Conservation (phyloP, 92 coral and sea anemone species). For the Montipora capitata region DNA sequence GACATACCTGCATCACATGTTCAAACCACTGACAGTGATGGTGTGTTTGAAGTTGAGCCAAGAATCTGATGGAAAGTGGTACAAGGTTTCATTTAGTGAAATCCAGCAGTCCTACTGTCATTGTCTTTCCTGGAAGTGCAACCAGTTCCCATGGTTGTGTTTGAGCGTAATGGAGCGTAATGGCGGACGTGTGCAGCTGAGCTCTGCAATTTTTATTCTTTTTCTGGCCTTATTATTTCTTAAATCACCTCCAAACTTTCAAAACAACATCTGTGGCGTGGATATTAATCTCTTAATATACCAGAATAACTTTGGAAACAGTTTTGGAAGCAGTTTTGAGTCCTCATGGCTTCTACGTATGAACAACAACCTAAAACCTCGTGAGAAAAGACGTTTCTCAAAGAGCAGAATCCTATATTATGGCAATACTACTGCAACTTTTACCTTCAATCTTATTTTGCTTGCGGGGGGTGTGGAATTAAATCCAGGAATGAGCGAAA, state of each 20-base stretch:
- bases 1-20: slow-evolving; percentile 36
- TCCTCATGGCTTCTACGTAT: slow-evolving; percentile 37
- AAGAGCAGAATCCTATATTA: slow-evolving; percentile 36
- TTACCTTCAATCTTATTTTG: slow-evolving; percentile 41
- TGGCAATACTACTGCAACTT: slow-evolving; percentile 49
- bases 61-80: slow-evolving; percentile 19
- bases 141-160: slow-evolving; percentile 40
- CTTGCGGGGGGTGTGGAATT: slow-evolving; percentile 40
- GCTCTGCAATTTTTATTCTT: slow-evolving; percentile 39
- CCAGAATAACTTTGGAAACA: slow-evolving; percentile 30
- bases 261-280: slow-evolving; percentile 34
- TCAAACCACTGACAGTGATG: slow-evolving; percentile 37
- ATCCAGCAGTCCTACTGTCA: slow-evolving; percentile 30
- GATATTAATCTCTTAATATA: slow-evolving; percentile 32
- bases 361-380: slow-evolving; percentile 33
- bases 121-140: slow-evolving; percentile 48
- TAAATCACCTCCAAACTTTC: no score
- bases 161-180: not conserved
- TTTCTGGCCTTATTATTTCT: slow-evolving; percentile 21
- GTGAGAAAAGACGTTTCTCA: slow-evolving; percentile 39
- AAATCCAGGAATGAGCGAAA: slow-evolving; percentile 41
- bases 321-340: slow-evolving; percentile 18
- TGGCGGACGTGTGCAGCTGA: slow-evolving; percentile 43
- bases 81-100: slow-evolving; percentile 42
- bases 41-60: slow-evolving; percentile 45